These are phyloP conservation scores for Agrotis puta DNA, from an alignment of 2,888 invertebrate genomes.

Conservation along the genomic window DNA sequence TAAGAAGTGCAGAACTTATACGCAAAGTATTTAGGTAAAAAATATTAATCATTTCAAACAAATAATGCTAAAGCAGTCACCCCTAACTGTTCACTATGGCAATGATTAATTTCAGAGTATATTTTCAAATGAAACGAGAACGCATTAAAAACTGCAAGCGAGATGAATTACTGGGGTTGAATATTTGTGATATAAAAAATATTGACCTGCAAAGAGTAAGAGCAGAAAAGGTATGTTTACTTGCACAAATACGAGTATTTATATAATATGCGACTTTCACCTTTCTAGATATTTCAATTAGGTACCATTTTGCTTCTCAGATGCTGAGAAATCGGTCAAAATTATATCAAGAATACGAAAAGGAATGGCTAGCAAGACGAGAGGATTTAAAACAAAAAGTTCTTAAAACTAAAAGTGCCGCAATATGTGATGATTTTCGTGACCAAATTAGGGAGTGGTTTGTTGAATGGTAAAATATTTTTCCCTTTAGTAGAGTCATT, in stretches of 20 bases:
- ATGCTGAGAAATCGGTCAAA: conserved; percentile 35
- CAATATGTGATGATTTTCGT: conserved; percentile 74
- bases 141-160: conserved; percentile 69
- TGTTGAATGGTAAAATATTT: conserved; percentile 73
- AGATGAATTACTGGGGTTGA: conserved; percentile 75
- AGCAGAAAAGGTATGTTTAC: conserved; percentile 68
- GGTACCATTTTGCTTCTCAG: conserved; percentile 16
- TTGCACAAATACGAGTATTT: neutral
- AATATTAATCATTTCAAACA: neutral
- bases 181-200: conserved; percentile 61
- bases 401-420: conserved; percentile 63
- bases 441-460: conserved; percentile 81
- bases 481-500: neutral
- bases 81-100: too few species aligned
- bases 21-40: conserved; percentile 76
- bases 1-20: conserved; percentile 75
- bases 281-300: neutral
- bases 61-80: neutral
- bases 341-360: conserved; percentile 61
- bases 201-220: conserved; percentile 48
- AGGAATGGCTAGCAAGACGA: conserved; percentile 67
- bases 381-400: conserved; percentile 69
- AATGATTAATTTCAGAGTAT: conserved; percentile 68
- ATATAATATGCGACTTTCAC: neutral
- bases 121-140: conserved; percentile 78